Evolutionary conservation across 2,113 vertebrate species (phyloP), one percentile per base, ranked within the genome.

Genomic region (Atractosteus spatula): DNA sequence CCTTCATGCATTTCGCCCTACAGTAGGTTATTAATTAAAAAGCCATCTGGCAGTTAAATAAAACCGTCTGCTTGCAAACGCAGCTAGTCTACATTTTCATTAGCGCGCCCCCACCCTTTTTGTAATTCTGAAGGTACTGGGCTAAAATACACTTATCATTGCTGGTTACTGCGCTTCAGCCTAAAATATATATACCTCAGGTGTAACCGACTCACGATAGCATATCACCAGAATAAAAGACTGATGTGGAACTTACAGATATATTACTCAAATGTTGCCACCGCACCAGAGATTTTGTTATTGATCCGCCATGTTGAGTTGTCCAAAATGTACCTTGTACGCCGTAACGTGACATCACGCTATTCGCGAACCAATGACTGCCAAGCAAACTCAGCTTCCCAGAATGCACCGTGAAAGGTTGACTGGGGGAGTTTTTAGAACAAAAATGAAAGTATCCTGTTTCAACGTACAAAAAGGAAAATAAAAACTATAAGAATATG

Each of bases 271-370:
- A 75, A 64, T 70, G 62, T 66, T 41, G 62, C 73, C 77, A 74
- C 72, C 59, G 71, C 29, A 85, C 86, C 79, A 67, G 71, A 76
- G 66, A 70, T 78, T 29, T 78, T 83, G 79, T 83, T 88, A 89
- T 70, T 85, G 85, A 79, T 80, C 82, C 87, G 81, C 78, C 89
- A 90, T 90, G 78, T 82, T 86, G 81, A 70, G 71, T 70, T 65
- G 71, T 71, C 78, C 78, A 76, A 71, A 80, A 66, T 76, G 71
- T 55, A 74, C 54, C 67, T 66, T 71, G 75, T 51, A 72, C 76
- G 74, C 72, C 72, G 74, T 75, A 76, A 71, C 68, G 56, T 73
- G 67, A 77, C 76, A 78, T 79, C 64, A 66, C 8, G 12, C 29
- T 65, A 7, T 41, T 8, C 10, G n/a, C 29, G 5, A 41, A 8